Base-by-base conservation (phyloP, 2,797 vertebrate species). In the Crocidura indochinensis region DNA sequence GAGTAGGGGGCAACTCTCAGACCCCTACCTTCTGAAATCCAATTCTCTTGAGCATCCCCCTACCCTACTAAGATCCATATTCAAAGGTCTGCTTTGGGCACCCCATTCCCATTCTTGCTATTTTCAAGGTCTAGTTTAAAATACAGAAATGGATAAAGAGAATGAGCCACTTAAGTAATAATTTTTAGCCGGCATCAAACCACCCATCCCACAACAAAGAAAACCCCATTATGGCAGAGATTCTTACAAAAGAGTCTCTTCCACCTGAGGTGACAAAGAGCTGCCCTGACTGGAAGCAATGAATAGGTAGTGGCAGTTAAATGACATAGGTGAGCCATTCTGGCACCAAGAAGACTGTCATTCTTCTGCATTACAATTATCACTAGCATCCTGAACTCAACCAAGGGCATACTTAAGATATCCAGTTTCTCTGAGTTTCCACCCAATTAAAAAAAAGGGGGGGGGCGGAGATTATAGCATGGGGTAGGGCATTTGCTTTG, bases 41-140 rank as follows among this genome's bases (percentile, higher is more conserved):
- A 71, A 7, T 17, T 82, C 72, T 38, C 38, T 38, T 38, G 38
- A 38, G 38, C 38, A 38, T 38, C 38, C 38, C 38, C 38, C 38
- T 38, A 38, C 38, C 38, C 38, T 38, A 38, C 5, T 38, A 38
- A 38, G 38, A 38, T 38, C 38, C 46, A 38, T 56, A 26, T 68
- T 24, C 9, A 82, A 68, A 82, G 62, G 6, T 56, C 65, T 75
- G 49, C 27, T 31, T 44, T 12, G 46, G 49, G 31, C 68, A 71
- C 38, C n/a, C 38, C 47, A 84, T 3, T 10, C 15, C 69, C 81
- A 68, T 76, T 73, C 74, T 94, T 56, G 62, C 53, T 44, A 75
- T 49, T 49, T 24, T 8, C 9, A 20, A 72, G 12, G 60, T 29
- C 38, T 49, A 64, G 31, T 64, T 65, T 65, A 31, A 44, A 20